Evolutionary conservation across 2,113 vertebrate genomes (phyloP), one percentile per base, ranked within the genome.

Genomic region (Balaeniceps rex): DNA sequence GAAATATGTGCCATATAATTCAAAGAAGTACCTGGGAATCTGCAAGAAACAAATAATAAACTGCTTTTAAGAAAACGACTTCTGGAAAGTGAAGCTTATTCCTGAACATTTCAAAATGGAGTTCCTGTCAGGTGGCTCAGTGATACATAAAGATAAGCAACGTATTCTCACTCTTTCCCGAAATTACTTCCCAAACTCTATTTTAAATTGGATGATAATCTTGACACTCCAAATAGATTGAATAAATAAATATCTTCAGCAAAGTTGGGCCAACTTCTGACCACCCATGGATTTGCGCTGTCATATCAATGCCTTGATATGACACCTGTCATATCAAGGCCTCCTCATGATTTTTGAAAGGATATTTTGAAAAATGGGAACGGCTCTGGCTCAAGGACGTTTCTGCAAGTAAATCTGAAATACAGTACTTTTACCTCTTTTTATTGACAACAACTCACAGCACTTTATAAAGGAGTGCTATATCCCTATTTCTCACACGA

Each of bases 1-100:
- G 76, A 93, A 94, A 91, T 90, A 88, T 57, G 40, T 60, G 66
- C 40, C 5, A 4, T 55, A 84, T 85, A 91, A 92, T 94, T 94
- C 88, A 93, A 85, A 70, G 13, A 33, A 12, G 16, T 75, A 87
- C 83, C 92, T 85, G 65, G 31, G 55, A 91, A 91, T 91, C 84
- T 94, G 75, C 54, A 89, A 88, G 69, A 97, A 94, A 88, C 51
- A 91, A 83, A 92, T 89, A 94, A 94, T 91, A 95, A 93, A 91
- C 57, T 78, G 36, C 63, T 85, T 85, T 84, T 60, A 63, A 87
- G 78, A 82, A 91, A 93, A 63, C 28, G 21, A 64, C 64, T 71
- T 85, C 85, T 95, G 69, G 87, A 90, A 96, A 85, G 51, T 80
- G 63, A 83, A 87, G 81, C 52, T 78, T 86, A 66, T 72, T 93